Evolutionary conservation across 2,113 vertebrate genomes (phyloP), one percentile per base, ranked within the genome.

Genomic region (Noturus placidus): DNA sequence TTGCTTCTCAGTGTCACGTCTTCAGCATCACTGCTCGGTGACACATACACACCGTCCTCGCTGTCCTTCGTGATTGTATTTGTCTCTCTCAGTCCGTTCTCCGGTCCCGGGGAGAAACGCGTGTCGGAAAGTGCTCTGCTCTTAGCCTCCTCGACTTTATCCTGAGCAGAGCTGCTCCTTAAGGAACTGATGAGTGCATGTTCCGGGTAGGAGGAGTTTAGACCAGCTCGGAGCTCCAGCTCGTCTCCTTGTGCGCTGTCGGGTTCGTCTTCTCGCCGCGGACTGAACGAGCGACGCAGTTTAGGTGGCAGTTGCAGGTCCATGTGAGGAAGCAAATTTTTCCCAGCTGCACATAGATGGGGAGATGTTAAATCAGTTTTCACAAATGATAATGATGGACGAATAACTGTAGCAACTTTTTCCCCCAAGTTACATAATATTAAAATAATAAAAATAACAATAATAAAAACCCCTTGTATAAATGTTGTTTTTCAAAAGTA

Each of bases 1-100:
- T 97, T 97, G 87, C 97, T 95, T 92, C 97, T 97, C 89, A 96
- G 93, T 89, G 96, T 93, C 90, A 95, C 96, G 92, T 97, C 96
- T 91, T 97, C 96, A 0, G 96, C 95, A 90, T 97, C 96, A 91
- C 97, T 97, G 91, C 96, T 96, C 7, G 96, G 96, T 22, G 96
- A 97, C 89, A 97, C 93, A 90, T 96, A 97, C 91, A 96, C 94
- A 86, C 95, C 95, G 87, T 97, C 96, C 93, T 97, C 96, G 3
- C 96, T 95, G 74, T 97, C 96, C 91, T 96, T 96, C 91, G 94
- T 70, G 56, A 57, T 86, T 19, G 27, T 95, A 89, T 96, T 95
- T 33, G 91, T 93, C 84, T 96, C 94, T 90, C 94, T 91, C 76
- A 93, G 88, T 89, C 94, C 95, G 93, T 96, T 95, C 54, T 87